Percentiles rank a stretch among this genome's conserved stretches.
Evolutionary conservation across 2,888 invertebrate genomes (phyloP).

Genomic region (Heteromurus nitidus): DNA sequence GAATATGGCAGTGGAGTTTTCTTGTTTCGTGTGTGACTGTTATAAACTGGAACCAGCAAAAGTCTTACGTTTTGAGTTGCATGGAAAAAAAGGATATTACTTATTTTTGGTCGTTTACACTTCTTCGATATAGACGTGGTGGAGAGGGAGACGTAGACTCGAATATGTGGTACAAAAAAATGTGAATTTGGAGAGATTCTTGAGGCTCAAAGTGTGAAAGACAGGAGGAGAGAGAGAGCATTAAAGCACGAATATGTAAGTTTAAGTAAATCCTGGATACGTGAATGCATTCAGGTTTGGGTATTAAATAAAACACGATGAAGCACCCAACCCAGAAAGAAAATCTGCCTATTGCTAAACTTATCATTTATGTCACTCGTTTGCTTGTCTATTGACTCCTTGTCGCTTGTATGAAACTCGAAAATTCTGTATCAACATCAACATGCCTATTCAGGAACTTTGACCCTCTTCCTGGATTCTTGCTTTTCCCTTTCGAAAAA

Average conservation of each 20-base stretch:
- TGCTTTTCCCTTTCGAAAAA: slow-evolving; percentile 46
- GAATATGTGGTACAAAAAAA: slow-evolving; percentile 37
- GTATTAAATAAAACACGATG: not conserved
- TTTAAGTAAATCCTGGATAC: not conserved
- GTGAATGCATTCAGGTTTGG: not conserved
- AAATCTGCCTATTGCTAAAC: slow-evolving; percentile 66
- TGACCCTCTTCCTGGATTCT: slow-evolving; percentile 71
- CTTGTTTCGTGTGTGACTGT: slow-evolving; percentile 51
- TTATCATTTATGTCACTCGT: slow-evolving; percentile 64
- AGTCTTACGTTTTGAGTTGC: slow-evolving; percentile 52
- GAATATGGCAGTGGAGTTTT: slow-evolving; percentile 38
- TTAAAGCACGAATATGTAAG: not conserved
- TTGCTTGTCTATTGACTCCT: slow-evolving; percentile 47
- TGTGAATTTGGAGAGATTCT: slow-evolving; percentile 36
- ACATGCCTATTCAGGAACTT: slow-evolving; percentile 66
- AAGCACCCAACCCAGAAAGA: slow-evolving; percentile 59
- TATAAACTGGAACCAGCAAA: slow-evolving; percentile 44
- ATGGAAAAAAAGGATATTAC: slow-evolving; percentile 54
- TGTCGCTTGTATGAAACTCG: slow-evolving; percentile 60
- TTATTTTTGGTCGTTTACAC: slow-evolving; percentile 63
- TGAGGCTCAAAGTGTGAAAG: slow-evolving; percentile 14
- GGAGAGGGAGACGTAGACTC: slow-evolving; percentile 8
- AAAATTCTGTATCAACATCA: slow-evolving; percentile 46
- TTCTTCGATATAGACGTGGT: slow-evolving; percentile 26
- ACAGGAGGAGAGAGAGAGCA: slow-evolving; percentile 29